Evolutionary conservation across 1,140 invertebrate genomes (phyloP), one percentile per base, ranked within the genome.

Genomic region (Aricia agestis): DNA sequence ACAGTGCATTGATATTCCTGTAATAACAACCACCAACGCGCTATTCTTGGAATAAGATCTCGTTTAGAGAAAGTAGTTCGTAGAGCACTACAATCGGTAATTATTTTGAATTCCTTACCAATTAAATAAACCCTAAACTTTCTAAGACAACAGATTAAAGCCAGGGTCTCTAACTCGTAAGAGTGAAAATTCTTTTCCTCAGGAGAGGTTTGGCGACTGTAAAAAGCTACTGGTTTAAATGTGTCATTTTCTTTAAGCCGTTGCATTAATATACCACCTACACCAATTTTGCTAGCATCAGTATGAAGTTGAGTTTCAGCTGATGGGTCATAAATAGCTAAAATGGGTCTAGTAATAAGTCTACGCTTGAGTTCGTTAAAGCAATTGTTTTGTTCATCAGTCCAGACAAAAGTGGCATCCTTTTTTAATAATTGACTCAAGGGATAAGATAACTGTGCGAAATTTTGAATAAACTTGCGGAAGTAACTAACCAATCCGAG

Each of bases 71-170:
- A 79, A 0, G 83, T 83, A 3, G 68, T 63, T 57, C 77, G 80
- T 1, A 91, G 68, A 0, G 82, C 84, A 32, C 78, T 82, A 57
- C 87, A 92, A 74, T 91, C 90, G 0, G 86, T 87, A 6, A 92
- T 70, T 1, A 92, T 76, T 15, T 74, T 85, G 69, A 92, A 92
- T 18, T 66, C 42, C n/a, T 83, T 86, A 1, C 86, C 88, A 13
- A 88, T 13, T 19, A 90, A 66, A 63, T 79, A 87, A 9, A 82
- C 73, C 32, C 83, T 75, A 66, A 87, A 87, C n/a, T 74, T 70
- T 69, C 82, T 81, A 1, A 89, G 45, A 0, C 78, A 73, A 17
- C 68, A 66, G 19, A 87, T 66, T 0, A 88, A 79, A 1, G 79
- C 80, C 6, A 84, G 72, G 0, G 81, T 80, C 42, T 74, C 72